Base-by-base conservation (phyloP, 1,140 invertebrate species). In the Lanistes nyassanus region DNA sequence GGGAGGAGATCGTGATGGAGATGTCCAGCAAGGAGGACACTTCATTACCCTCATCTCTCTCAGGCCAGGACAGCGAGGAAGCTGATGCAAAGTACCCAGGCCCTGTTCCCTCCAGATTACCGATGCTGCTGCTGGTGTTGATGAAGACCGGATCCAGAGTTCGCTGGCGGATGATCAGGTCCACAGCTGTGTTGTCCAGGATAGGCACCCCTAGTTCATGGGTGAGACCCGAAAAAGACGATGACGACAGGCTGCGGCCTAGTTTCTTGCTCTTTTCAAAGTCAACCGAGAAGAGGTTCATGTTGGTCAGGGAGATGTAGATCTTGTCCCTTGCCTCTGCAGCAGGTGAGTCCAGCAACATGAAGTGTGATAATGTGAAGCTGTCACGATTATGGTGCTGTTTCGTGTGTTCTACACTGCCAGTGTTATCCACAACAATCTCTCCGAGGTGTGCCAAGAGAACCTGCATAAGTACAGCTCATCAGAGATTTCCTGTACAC, bases 401-500 rank as follows among this genome's bases (percentile, higher is more conserved):
- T 19, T 36, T 29, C 26, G 36, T 58, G n/a, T 70, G 51, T 31
- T 76, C 71, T 23, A 73, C 42, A 47, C 72, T 62, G 21, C 55
- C 64, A 7, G 69, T 80, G 67, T 90, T 89, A 67, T 82, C 84
- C 23, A 97, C 89, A 34, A 92, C 93, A 84, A 98, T 98, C 84
- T 95, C 94, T 42, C 97, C 97, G 65, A 99, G 91, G 90, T 97
- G 96, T n/a, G 95, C 95, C 23, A 98, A 94, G 67, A 98, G 92
- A 31, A 98, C 95, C 77, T 79, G 71, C 13, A 11, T 4, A 21
- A 39, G n/a, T 23, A 42, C 42, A 47, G 42, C 19, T 47, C 42
- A 47, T 47, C 42, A 47, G 19, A 47, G 42, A 47, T 47, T 16
- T 47, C 39, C 13, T 2, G 9, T 47, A 47, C 42, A 47, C 42